Evolutionary conservation across 2,113 vertebrate species (phyloP).

Genomic region (Mystacornis crossleyi): DNA sequence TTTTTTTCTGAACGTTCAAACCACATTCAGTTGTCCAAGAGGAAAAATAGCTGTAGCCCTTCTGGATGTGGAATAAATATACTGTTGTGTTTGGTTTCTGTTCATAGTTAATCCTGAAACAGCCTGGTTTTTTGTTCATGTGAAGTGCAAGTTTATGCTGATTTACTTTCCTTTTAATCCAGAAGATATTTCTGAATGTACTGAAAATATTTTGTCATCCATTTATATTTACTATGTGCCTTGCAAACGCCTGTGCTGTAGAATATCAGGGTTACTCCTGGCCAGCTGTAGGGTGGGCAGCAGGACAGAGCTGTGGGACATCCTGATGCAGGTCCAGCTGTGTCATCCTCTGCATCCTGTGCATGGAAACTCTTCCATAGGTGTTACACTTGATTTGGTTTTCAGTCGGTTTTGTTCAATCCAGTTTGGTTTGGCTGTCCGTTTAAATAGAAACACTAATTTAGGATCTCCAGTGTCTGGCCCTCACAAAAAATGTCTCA

Average conservation of each 20-base stretch:
- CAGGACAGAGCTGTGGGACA: background rate
- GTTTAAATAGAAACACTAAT: background rate
- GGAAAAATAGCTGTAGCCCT: background rate
- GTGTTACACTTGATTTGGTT: background rate
- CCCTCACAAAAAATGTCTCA: background rate
- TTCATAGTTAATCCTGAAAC: background rate
- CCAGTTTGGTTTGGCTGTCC: background rate
- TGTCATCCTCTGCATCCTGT: background rate
- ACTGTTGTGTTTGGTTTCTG: background rate
- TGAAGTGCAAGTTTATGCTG: background rate
- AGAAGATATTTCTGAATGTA: slow-evolving; percentile 65
- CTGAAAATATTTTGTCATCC: background rate
- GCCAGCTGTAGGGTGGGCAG: background rate
- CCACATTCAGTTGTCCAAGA: background rate
- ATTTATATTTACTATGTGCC: slow-evolving; percentile 13
- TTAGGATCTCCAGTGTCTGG: background rate
- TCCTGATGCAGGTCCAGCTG: background rate
- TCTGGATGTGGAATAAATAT: background rate
- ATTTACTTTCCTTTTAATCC: slow-evolving; percentile 14
- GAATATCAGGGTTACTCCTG: background rate
- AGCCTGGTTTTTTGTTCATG: background rate
- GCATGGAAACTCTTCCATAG: background rate
- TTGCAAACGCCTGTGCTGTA: slow-evolving; percentile 25
- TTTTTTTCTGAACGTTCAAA: background rate
- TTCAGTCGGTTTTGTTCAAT: background rate